Conservation (phyloP, 2,888 invertebrate species). For the Archips crataeganus region DNA sequence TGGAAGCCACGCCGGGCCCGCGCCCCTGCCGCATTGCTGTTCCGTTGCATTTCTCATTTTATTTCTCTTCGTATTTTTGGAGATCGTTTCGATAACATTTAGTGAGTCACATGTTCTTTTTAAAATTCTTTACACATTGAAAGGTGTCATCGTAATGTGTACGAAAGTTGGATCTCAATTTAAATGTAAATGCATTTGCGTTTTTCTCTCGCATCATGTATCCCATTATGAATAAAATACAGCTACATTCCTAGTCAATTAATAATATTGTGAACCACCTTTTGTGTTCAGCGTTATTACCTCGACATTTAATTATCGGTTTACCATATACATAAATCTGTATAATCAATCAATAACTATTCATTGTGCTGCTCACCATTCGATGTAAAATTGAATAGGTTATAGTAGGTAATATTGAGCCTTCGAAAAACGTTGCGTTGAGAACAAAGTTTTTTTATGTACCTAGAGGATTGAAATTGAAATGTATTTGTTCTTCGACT, state of each 20-base stretch:
- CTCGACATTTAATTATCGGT: constrained; percentile 34
- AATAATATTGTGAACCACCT: constrained; percentile 32
- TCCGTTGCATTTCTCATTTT: constrained; percentile 49
- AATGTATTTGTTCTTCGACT: neutral
- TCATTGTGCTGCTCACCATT: constrained; percentile 18
- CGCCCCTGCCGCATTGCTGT: constrained; percentile 51
- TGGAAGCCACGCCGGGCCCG: constrained; percentile 68
- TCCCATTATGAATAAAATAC: constrained; percentile 14
- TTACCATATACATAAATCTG: neutral
- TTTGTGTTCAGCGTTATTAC: constrained; percentile 28
- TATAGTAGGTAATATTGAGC: neutral
- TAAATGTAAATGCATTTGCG: constrained; percentile 18
- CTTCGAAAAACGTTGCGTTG: neutral
- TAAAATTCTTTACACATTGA: constrained; percentile 19
- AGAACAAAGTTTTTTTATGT: neutral
- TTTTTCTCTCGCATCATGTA: constrained; percentile 23
- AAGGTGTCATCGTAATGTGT: constrained; percentile 10
- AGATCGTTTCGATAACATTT: constrained; percentile 26
- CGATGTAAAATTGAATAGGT: neutral
- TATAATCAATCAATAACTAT: constrained; percentile 16
- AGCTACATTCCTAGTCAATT: constrained; percentile 30
- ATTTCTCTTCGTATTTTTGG: constrained; percentile 67
- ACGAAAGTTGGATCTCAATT: constrained; percentile 22
- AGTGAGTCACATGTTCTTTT: constrained; percentile 33
- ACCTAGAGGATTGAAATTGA: no score